Conservation (phyloP, 1,140 invertebrate genomes). For the Trichogramma pretiosum region DNA sequence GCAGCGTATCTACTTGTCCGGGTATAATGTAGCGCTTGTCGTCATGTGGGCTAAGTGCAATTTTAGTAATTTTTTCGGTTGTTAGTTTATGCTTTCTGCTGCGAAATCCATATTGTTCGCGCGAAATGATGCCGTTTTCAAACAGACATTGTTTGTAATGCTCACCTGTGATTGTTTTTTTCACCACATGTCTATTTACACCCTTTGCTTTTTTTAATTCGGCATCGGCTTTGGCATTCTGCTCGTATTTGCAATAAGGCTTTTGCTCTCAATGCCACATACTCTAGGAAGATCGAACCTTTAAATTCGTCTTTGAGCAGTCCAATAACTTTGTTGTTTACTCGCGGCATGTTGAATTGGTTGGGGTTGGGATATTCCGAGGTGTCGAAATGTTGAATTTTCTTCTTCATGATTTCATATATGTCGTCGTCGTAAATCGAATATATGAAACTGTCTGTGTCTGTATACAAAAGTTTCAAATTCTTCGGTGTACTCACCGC, state of each 20-base stretch:
- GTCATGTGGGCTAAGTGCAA: conserved; percentile 21
- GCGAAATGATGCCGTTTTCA: background rate
- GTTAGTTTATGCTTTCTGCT: conserved; percentile 21
- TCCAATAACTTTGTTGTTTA: background rate
- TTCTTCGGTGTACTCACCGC: too few relatives aligned
- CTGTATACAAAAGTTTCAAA: conserved; percentile 27
- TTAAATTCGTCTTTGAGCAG: conserved; percentile 1
- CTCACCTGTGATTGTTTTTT: conserved; percentile 3
- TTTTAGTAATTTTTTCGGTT: conserved; percentile 18
- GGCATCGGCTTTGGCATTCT: background rate
- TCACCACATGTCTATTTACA: conserved; percentile 1
- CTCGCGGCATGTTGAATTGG: background rate
- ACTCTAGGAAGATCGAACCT: background rate
- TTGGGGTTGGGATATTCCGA: background rate
- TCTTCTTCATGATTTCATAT: conserved; percentile 26
- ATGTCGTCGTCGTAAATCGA: background rate
- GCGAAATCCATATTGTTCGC: conserved; percentile 4
- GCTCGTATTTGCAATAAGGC: background rate
- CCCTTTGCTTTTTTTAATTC: too few relatives aligned
- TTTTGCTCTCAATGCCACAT: background rate
- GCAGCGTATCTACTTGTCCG: conserved; percentile 15
- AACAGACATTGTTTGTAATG: conserved; percentile 13
- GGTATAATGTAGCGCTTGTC: conserved; percentile 19
- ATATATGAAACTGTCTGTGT: conserved; percentile 30
- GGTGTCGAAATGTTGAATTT: conserved; percentile 20